Percentiles rank a stretch among this genome's conserved stretches.
phyloP scores from a whole-genome alignment of 2,888 invertebrate genomes.

The Smittia sp. region DNA sequence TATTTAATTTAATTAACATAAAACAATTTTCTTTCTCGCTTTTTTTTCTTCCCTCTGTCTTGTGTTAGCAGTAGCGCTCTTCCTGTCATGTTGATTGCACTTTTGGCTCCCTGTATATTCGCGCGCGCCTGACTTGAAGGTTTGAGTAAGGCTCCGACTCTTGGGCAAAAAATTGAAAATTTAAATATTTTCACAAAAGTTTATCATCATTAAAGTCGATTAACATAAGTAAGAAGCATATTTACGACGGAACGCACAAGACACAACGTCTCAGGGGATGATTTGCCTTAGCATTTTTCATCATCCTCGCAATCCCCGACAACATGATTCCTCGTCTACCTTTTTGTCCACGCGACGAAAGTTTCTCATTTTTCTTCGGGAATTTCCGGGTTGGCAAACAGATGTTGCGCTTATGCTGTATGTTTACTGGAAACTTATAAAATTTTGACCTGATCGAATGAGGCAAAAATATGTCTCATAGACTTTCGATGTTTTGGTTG shows the following conservation, averaged over 20 bases:
- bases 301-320: not conserved
- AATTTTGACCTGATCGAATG: conserved; percentile 29
- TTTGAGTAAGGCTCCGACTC: no score
- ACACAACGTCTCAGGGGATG: not conserved
- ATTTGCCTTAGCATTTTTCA: not conserved
- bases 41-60: not conserved
- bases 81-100: conserved; percentile 22
- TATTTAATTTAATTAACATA: conserved; percentile 37
- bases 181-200: conserved; percentile 25
- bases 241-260: not conserved
- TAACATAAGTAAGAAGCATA: conserved; percentile 15
- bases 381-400: conserved; percentile 34
- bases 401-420: conserved; percentile 37
- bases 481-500: conserved; percentile 8
- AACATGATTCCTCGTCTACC: not conserved
- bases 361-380: conserved; percentile 4
- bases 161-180: conserved; percentile 11
- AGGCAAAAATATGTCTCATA: not conserved
- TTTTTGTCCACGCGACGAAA: conserved; percentile 35
- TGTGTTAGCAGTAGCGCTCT: conserved; percentile 5
- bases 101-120: not conserved
- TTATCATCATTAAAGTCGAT: conserved; percentile 34
- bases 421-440: conserved; percentile 28
- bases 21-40: conserved; percentile 12
- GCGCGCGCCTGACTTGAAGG: not conserved